Evolutionary conservation across 2,113 vertebrate species (phyloP).

Genomic region (Menidia beryllina): DNA sequence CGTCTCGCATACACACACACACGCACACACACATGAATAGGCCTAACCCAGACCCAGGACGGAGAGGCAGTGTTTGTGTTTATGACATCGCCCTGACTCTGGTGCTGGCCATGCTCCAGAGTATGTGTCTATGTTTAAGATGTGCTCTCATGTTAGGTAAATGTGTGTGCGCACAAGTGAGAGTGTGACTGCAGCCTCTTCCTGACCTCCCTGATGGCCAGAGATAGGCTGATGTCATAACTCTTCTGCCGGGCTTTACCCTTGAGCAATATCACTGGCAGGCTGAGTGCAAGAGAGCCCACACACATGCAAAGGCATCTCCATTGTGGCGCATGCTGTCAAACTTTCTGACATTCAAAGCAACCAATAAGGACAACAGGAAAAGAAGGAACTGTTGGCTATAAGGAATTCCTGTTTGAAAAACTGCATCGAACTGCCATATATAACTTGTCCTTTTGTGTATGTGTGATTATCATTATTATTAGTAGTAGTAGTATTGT

Average conservation of each 20-base stretch:
- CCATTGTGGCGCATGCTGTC: constrained; percentile 6
- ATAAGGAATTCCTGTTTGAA: background rate
- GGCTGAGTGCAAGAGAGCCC: constrained; percentile 54
- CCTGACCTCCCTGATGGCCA: constrained; percentile 72
- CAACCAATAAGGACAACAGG: background rate
- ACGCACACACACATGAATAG: constrained; percentile 29
- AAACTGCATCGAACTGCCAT: background rate
- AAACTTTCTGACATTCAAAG: background rate
- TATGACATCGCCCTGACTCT: constrained; percentile 65
- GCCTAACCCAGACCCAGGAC: constrained; percentile 28
- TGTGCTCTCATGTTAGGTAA: constrained; percentile 40
- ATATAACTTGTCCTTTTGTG: background rate
- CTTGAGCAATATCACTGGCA: constrained; percentile 79
- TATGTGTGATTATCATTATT: background rate
- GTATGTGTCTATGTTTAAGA: constrained; percentile 34
- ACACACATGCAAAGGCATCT: constrained; percentile 10
- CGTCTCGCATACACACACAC: constrained; percentile 4
- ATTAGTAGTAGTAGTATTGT: too few species aligned
- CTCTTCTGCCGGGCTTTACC: constrained; percentile 77
- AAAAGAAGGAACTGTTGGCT: background rate
- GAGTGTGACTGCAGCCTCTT: constrained; percentile 56
- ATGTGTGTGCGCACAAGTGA: constrained; percentile 28
- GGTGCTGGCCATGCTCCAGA: constrained; percentile 57
- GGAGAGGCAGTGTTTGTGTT: constrained; percentile 73
- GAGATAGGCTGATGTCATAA: constrained; percentile 77